Percentiles rank a stretch among this genome's conserved stretches.
Conservation (phyloP, 2,888 invertebrate species). For the Lordiphosa andalusiaca region DNA sequence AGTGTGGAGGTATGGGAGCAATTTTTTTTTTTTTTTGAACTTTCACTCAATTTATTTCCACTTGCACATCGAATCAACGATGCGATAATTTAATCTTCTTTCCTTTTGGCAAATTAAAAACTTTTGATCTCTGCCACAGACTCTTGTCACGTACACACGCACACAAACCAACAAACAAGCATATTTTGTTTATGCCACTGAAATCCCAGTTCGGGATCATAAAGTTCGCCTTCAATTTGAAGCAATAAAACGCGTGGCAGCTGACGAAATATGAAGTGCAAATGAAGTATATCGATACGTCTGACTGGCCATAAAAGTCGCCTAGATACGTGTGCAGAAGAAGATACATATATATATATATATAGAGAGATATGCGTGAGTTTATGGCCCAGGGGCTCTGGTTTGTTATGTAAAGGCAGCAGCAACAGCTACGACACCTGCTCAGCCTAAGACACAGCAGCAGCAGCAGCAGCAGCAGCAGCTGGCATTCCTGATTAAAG, state of each 20-base stretch:
- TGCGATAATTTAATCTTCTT: slow-evolving; percentile 6
- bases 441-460: slow-evolving; percentile 2
- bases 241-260: slow-evolving; percentile 45
- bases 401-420: slow-evolving; percentile 1
- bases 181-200: slow-evolving; percentile 39
- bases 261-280: slow-evolving; percentile 39
- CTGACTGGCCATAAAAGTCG: slow-evolving; percentile 39
- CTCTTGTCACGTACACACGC: slow-evolving; percentile 6
- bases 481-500: slow-evolving; percentile 54
- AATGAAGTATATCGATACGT: slow-evolving; percentile 25
- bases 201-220: slow-evolving; percentile 51
- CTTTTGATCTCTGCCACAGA: slow-evolving; percentile 25
- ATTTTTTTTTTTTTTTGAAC: slow-evolving; percentile 11
- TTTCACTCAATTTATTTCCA: slow-evolving; percentile 29
- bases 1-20: neutral
- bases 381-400: slow-evolving; percentile 33
- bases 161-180: no score
- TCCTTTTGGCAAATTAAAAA: slow-evolving; percentile 38
- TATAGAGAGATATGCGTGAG: slow-evolving; percentile 40
- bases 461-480: slow-evolving; percentile 19
- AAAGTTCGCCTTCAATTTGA: slow-evolving; percentile 56
- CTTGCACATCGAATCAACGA: no score
- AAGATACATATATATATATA: slow-evolving; percentile 12
- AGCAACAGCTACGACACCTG: slow-evolving; percentile 27
- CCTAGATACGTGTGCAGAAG: slow-evolving; percentile 26